phyloP scores from a whole-genome alignment of 1,140 invertebrate genomes.

The Ips typographus region DNA sequence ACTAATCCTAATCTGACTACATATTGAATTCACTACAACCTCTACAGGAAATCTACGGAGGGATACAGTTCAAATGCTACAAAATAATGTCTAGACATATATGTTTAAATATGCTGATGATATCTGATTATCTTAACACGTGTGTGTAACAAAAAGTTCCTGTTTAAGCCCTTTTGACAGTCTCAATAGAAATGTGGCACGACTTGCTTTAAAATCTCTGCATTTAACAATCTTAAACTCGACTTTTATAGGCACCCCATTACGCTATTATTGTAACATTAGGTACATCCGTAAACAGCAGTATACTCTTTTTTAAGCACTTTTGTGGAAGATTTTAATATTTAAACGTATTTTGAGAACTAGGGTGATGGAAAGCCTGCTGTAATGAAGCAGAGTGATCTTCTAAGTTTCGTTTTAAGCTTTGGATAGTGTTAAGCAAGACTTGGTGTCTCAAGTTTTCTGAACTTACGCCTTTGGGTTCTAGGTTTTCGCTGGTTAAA shows the following conservation, averaged over 20 bases:
- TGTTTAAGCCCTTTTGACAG: no score
- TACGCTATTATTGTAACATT: conserved; percentile 4
- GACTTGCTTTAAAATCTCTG: conserved; percentile 1
- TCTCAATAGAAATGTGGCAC: no score
- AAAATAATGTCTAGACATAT: conserved; percentile 29
- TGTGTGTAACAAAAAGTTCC: no score
- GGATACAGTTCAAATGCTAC: conserved; percentile 15
- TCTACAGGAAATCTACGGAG: conserved; percentile 13
- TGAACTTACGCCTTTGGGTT: conserved; percentile 38
- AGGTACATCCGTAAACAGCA: conserved; percentile 4
- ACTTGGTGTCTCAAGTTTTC: conserved; percentile 55
- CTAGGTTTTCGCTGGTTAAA: conserved; percentile 25
- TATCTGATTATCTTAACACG: neutral
- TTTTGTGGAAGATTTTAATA: conserved; percentile 27
- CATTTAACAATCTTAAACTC: neutral
- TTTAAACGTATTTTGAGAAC: conserved; percentile 45
- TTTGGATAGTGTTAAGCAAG: conserved; percentile 59
- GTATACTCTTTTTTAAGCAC: neutral
- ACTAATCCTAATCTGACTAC: neutral
- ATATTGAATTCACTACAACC: neutral
- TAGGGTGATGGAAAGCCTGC: conserved; percentile 47
- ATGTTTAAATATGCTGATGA: conserved; percentile 21
- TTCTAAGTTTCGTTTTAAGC: conserved; percentile 59
- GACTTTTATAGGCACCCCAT: neutral
- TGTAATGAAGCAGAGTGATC: conserved; percentile 59